A percentile compares a stretch with the other conserved stretches of the same genome.
Evolutionary conservation across 2,888 invertebrate genomes (phyloP).

Genomic region (Leucophora obtusa): DNA sequence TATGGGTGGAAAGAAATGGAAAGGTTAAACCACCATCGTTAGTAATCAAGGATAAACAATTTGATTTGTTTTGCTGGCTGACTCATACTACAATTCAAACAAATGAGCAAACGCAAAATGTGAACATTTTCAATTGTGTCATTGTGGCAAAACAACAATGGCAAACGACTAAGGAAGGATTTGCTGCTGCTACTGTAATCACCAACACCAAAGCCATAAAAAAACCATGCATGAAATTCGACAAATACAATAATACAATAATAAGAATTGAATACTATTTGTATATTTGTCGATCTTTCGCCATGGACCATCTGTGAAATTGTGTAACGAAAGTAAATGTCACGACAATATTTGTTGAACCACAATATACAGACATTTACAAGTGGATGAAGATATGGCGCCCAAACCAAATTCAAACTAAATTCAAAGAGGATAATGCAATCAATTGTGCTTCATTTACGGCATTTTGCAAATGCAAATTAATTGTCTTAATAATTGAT

Average conservation of each 20-base stretch:
- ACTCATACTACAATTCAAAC: slow-evolving; percentile 51
- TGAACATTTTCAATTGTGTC: slow-evolving; percentile 47
- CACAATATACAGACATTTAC: neutral
- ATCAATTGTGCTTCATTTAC: slow-evolving; percentile 61
- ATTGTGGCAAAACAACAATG: slow-evolving; percentile 9
- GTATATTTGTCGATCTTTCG: neutral
- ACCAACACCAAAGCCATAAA: slow-evolving; percentile 54
- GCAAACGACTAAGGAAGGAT: slow-evolving; percentile 24
- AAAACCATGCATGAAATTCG: slow-evolving; percentile 47
- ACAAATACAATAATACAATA: slow-evolving; percentile 30
- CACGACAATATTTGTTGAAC: neutral
- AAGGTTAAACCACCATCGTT: slow-evolving; percentile 46
- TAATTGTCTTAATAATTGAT: slow-evolving; percentile 60
- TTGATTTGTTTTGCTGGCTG: slow-evolving; percentile 55
- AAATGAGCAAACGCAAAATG: slow-evolving; percentile 57
- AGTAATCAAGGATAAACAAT: slow-evolving; percentile 64
- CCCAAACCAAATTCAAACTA: neutral
- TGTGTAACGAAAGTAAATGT: neutral
- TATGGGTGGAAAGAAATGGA: slow-evolving; percentile 35
- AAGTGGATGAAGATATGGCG: neutral
- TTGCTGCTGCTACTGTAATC: slow-evolving; percentile 56
- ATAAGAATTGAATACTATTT: slow-evolving; percentile 24
- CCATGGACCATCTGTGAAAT: slow-evolving; percentile 34
- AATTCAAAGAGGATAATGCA: slow-evolving; percentile 36
- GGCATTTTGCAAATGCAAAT: slow-evolving; percentile 52